Conservation (phyloP, 2,888 invertebrate species). For the Mesorhabditis belari region DNA sequence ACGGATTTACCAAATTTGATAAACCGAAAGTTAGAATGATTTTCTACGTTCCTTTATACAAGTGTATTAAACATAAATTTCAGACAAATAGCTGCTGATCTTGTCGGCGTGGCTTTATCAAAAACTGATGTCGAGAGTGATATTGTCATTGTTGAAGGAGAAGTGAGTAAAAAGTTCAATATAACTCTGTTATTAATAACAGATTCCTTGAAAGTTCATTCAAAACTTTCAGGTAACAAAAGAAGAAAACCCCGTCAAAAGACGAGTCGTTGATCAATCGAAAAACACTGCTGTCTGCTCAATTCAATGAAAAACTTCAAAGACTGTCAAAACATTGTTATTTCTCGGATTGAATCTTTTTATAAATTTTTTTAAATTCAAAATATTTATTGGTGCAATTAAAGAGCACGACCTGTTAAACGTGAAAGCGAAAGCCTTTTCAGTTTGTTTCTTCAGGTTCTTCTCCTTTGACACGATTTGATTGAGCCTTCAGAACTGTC, state of each 20-base stretch:
- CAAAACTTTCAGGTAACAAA: neutral
- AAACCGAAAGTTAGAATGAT: neutral
- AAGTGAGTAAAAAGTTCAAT: neutral
- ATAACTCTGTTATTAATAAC: constrained; percentile 6
- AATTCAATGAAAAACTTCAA: neutral
- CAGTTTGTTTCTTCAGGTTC: no score
- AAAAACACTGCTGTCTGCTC: neutral
- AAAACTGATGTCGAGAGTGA: constrained; percentile 67
- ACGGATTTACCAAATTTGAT: no score
- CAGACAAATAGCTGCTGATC: constrained; percentile 64
- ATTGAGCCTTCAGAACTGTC: no score
- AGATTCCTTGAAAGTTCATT: neutral
- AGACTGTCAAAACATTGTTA: neutral
- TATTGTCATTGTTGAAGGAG: constrained; percentile 63
- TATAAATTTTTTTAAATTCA: no score
- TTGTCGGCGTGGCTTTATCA: constrained; percentile 65
- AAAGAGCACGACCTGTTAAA: no score
- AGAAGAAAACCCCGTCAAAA: neutral
- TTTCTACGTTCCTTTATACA: constrained; percentile 1
- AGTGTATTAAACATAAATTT: no score
- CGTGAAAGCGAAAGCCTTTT: no score
- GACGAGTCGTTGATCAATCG: neutral
- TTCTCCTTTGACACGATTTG: no score
- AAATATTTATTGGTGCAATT: no score
- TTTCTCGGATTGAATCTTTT: no score